phyloP scores from a whole-genome alignment of 2,797 vertebrate genomes.

The Heliangelus exortis region DNA sequence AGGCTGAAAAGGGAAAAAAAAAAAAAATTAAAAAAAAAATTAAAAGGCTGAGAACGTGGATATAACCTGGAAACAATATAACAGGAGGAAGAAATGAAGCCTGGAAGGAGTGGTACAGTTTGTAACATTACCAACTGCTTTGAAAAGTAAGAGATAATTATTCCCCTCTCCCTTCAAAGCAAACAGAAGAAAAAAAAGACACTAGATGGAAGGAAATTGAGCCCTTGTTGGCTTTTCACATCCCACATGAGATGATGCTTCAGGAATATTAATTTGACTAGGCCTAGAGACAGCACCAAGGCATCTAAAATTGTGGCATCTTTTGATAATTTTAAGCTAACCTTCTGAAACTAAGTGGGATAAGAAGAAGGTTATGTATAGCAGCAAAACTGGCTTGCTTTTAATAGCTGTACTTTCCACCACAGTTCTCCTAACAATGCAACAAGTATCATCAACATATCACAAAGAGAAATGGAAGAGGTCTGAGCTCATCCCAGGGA shows the following conservation, averaged over 20 bases:
- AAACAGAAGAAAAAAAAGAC: constrained; percentile 19
- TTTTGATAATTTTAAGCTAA: constrained; percentile 53
- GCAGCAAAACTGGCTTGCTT: constrained; percentile 29
- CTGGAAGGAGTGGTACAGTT: background rate
- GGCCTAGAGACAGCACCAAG: background rate
- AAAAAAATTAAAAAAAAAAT: background rate
- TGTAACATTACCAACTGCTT: background rate
- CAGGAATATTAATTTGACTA: constrained; percentile 50
- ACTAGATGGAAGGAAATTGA: constrained; percentile 43
- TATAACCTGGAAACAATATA: background rate
- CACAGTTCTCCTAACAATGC: background rate
- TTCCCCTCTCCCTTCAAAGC: constrained; percentile 17
- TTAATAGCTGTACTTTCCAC: constrained; percentile 52
- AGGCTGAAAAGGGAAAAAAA: constrained; percentile 64
- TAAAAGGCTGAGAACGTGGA: background rate
- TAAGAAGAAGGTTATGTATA: constrained; percentile 13
- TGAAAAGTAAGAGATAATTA: constrained; percentile 35
- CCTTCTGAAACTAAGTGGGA: constrained; percentile 43
- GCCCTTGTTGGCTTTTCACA: constrained; percentile 55
- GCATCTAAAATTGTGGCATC: constrained; percentile 45
- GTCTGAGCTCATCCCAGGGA: background rate
- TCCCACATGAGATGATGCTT: constrained; percentile 54
- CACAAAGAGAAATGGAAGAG: background rate
- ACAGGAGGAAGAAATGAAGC: background rate
- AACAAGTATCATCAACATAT: constrained; percentile 30